Evolutionary conservation across 2,113 vertebrate genomes (phyloP).

Genomic region (Lophura nycthemera): DNA sequence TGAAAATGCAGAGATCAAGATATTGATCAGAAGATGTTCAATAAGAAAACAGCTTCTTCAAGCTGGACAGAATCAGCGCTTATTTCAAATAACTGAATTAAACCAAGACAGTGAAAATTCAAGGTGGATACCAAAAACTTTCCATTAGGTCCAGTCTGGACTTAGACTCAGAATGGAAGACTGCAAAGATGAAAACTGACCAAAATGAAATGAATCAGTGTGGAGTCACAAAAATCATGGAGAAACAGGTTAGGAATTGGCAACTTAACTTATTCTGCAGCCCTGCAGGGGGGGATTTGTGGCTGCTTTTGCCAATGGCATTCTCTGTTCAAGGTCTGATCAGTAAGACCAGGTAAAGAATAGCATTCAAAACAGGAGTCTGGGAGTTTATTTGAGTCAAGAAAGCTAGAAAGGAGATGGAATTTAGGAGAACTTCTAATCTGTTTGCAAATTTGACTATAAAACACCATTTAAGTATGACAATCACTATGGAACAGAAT

Average conservation of each 20-base stretch:
- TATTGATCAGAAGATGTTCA: background rate
- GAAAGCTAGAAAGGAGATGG: background rate
- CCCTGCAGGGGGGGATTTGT: background rate
- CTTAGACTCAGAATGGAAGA: background rate
- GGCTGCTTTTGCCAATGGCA: background rate
- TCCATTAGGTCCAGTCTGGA: background rate
- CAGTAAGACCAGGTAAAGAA: background rate
- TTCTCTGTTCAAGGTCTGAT: background rate
- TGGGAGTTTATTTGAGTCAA: fast-evolving
- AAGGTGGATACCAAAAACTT: background rate
- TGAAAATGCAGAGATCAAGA: background rate
- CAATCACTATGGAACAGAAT: background rate
- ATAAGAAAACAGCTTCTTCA: background rate
- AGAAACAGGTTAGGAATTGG: background rate
- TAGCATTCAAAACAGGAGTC: background rate
- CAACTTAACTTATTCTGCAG: background rate
- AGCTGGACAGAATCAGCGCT: background rate
- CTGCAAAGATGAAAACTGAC: background rate
- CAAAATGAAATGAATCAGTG: background rate
- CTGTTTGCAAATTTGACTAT: background rate
- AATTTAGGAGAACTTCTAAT: background rate
- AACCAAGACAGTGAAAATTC: background rate
- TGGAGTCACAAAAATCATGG: background rate
- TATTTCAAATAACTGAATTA: background rate
- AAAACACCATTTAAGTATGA: background rate